Conservation (phyloP, 2,113 vertebrate species). For the Corvus moneduloides region DNA sequence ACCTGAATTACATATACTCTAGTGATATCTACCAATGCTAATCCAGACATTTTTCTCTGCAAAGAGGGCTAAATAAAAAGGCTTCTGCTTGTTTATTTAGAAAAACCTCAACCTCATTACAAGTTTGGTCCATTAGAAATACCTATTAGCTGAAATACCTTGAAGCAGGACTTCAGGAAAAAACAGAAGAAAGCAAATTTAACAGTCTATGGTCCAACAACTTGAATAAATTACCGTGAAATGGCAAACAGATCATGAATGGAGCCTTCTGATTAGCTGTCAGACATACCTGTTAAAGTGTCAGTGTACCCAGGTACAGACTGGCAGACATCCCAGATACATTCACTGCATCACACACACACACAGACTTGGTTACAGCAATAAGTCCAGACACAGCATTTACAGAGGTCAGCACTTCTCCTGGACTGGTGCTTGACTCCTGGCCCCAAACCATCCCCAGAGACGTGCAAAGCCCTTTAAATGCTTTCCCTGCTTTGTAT, state of each 20-base stretch:
- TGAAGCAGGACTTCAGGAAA: conserved; percentile 48
- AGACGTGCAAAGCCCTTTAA: conserved; percentile 56
- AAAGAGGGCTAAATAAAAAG: conserved; percentile 34
- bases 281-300: conserved; percentile 39
- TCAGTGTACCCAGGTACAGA: conserved; percentile 35
- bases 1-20: conserved; percentile 63
- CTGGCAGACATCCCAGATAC: conserved; percentile 58
- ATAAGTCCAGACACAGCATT: conserved; percentile 54
- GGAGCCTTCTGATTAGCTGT: conserved; percentile 48
- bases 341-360: conserved; percentile 29
- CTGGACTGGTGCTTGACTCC: neutral
- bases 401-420: conserved; percentile 56
- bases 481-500: conserved; percentile 47
- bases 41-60: conserved; percentile 58
- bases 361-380: conserved; percentile 46
- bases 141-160: conserved; percentile 31
- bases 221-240: conserved; percentile 36
- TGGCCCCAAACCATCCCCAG: neutral
- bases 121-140: conserved; percentile 73
- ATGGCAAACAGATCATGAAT: conserved; percentile 48
- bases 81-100: neutral
- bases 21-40: conserved; percentile 23
- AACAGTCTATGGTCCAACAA: conserved; percentile 30
- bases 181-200: conserved; percentile 17
- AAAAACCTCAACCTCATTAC: conserved; percentile 32